phyloP scores from a whole-genome alignment of 2,888 invertebrate species.

The Macaria notata region DNA sequence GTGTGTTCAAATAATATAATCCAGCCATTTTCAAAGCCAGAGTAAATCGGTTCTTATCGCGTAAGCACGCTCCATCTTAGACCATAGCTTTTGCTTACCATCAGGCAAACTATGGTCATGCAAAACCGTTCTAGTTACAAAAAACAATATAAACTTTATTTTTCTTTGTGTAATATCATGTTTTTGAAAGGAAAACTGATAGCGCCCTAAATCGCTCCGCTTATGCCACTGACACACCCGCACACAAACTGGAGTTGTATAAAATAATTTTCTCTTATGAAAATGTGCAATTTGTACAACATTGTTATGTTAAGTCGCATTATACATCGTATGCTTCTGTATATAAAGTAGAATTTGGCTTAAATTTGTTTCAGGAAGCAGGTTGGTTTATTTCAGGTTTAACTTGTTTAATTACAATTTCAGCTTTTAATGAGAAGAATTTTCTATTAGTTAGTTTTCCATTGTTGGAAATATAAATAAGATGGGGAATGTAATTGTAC shows the following conservation, averaged over 20 bases:
- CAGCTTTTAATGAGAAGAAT: neutral
- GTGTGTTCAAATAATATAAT: no score
- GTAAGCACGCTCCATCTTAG: no score
- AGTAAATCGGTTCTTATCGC: no score
- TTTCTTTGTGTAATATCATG: no score
- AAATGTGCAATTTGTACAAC: constrained; percentile 1
- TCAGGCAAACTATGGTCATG: no score
- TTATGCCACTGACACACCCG: neutral
- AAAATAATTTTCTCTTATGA: constrained; percentile 6
- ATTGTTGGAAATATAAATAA: no score
- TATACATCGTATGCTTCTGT: neutral
- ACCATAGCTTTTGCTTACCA: no score
- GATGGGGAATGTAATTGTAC: no score
- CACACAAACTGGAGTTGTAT: neutral
- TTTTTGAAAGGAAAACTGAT: no score
- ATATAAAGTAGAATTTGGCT: constrained; percentile 1
- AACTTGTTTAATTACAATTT: constrained; percentile 1
- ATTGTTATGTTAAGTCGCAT: neutral
- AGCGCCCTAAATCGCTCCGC: neutral
- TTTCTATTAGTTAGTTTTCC: neutral
- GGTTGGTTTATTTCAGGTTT: constrained; percentile 3
- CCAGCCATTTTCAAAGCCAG: no score
- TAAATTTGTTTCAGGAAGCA: neutral
- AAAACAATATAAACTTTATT: no score
- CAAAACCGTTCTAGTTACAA: no score